These are phyloP conservation scores for Mohoua ochrocephala DNA, from an alignment of 2,113 vertebrate species.

Conservation along the genomic window DNA sequence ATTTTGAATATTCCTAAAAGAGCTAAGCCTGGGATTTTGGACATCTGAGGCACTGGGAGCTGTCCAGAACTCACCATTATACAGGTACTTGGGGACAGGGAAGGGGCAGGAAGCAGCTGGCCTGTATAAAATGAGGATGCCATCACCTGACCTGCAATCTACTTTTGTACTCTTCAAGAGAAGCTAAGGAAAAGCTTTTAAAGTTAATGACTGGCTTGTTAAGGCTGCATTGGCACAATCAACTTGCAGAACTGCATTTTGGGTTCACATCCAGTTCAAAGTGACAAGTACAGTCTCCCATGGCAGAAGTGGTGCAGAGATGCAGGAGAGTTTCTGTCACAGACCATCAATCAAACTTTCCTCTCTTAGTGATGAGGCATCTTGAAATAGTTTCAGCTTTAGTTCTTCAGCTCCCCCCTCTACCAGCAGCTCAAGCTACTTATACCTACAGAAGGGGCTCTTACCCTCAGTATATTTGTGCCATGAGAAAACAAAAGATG, in stretches of 20 bases:
- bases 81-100: not conserved
- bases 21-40: not conserved
- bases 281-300: not conserved
- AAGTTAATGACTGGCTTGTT: not conserved
- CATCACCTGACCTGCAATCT: not conserved
- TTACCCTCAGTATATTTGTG: not conserved
- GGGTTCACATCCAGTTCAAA: slow-evolving; percentile 43
- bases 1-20: not conserved
- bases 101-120: not conserved
- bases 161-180: not conserved
- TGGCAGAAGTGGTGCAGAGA: not conserved
- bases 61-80: not conserved
- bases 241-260: not conserved
- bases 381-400: not conserved
- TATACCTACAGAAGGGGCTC: not conserved
- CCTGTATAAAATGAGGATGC: not conserved
- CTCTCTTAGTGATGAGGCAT: not conserved
- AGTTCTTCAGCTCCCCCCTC: not conserved
- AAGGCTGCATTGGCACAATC: not conserved
- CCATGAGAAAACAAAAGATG: not conserved
- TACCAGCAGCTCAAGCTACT: not conserved
- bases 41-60: not conserved
- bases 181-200: slow-evolving; percentile 23
- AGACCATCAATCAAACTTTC: not conserved
- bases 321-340: not conserved